These are phyloP conservation scores for Nysson spinosus DNA, from an alignment of 2,888 invertebrate species.

Conservation along the genomic window DNA sequence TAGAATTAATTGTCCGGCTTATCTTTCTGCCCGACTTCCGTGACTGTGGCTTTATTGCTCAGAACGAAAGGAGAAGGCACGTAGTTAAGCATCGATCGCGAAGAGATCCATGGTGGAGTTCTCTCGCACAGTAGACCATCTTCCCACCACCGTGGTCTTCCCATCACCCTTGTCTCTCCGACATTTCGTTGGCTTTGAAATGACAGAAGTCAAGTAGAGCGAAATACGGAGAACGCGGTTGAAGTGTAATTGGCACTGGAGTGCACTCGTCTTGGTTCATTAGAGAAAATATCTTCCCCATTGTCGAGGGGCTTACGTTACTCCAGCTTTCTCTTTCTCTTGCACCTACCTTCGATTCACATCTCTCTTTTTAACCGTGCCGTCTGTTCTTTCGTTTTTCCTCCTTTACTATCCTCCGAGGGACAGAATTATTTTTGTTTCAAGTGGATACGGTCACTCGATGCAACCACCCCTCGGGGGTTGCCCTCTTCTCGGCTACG, in stretches of 20 bases:
- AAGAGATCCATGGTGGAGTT: constrained; percentile 40
- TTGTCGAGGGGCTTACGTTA: constrained; percentile 74
- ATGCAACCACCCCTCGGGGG: constrained; percentile 60
- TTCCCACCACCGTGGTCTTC: constrained; percentile 18
- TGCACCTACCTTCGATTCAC: constrained; percentile 1
- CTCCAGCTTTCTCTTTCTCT: constrained; percentile 36
- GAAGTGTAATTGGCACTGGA: constrained; percentile 77
- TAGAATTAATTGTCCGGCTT: constrained; percentile 73
- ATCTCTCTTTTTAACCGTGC: constrained; percentile 12
- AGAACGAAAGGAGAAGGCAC: constrained; percentile 49
- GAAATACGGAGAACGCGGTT: constrained; percentile 72
- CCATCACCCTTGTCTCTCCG: constrained; percentile 48
- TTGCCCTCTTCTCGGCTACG: constrained; percentile 39
- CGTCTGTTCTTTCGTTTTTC: constrained; percentile 5
- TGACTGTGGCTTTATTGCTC: constrained; percentile 53
- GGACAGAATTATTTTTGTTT: constrained; percentile 76
- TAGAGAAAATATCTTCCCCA: constrained; percentile 77
- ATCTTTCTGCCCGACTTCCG: constrained; percentile 66
- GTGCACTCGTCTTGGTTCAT: constrained; percentile 77
- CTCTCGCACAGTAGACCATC: constrained; percentile 25
- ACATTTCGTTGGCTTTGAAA: constrained; percentile 72
- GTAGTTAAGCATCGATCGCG: constrained; percentile 66
- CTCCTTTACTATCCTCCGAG: constrained; percentile 41
- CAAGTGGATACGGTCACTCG: constrained; percentile 77
- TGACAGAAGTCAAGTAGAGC: constrained; percentile 74